phyloP scores from a whole-genome alignment of 2,888 invertebrate species.

The Plusia festucae region DNA sequence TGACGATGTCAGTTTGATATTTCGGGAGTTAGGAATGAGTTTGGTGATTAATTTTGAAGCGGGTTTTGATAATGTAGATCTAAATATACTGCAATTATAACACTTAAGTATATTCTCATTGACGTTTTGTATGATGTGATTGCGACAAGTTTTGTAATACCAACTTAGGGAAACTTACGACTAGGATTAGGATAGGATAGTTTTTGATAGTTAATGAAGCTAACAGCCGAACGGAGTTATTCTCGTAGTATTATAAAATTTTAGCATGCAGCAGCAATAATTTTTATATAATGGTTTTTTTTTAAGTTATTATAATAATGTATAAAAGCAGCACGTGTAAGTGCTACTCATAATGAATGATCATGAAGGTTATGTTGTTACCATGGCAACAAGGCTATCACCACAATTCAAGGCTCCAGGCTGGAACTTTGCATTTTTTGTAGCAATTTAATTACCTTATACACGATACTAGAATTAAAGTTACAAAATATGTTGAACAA shows the following conservation, averaged over 20 bases:
- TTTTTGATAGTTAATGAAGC: too few relatives aligned
- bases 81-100: not conserved
- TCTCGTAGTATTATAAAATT: too few relatives aligned
- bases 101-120: not conserved
- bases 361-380: not conserved
- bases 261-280: too few relatives aligned
- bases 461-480: not conserved
- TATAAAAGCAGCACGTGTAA: not conserved
- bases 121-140: not conserved
- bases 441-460: not conserved
- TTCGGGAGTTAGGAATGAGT: not conserved
- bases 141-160: not conserved
- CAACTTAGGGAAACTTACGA: not conserved
- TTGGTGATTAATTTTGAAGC: slow-evolving; percentile 2
- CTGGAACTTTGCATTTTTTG: not conserved
- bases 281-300: not conserved
- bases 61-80: slow-evolving; percentile 10
- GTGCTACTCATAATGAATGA: slow-evolving; percentile 1
- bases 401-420: slow-evolving; percentile 7
- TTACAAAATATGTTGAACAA: not conserved
- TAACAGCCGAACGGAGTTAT: too few relatives aligned
- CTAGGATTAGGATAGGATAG: too few relatives aligned
- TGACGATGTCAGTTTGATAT: slow-evolving; percentile 3
- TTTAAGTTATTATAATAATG: not conserved
- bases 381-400: not conserved